Conservation (phyloP, 2,797 vertebrate species). For the Microctenopoma stevenorrisi region DNA sequence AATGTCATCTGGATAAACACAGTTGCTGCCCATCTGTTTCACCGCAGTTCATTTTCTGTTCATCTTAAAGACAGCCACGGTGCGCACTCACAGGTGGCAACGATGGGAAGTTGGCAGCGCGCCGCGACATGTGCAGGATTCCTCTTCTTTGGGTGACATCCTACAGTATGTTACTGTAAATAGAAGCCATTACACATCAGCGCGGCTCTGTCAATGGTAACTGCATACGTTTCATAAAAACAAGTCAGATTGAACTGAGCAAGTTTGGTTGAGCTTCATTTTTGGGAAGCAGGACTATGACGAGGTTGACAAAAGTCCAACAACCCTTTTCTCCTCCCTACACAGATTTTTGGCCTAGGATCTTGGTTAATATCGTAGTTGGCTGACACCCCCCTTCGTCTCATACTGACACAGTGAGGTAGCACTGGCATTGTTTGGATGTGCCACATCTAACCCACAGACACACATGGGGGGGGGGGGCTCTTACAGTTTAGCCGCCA, state of each 20-base stretch:
- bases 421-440: too few relatives aligned
- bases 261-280: neutral
- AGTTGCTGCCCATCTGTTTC: conserved; percentile 53
- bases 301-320: too few relatives aligned
- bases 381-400: too few relatives aligned
- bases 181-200: neutral
- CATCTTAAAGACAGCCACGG: conserved; percentile 42
- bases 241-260: neutral
- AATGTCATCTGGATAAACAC: conserved; percentile 53
- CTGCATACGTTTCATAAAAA: neutral
- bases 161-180: conserved; percentile 3
- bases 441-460: too few relatives aligned
- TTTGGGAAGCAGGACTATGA: neutral
- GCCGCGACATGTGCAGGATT: conserved; percentile 22
- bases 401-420: too few relatives aligned
- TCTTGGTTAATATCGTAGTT: too few relatives aligned
- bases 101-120: conserved; percentile 43
- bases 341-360: too few relatives aligned
- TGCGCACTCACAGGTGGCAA: conserved; percentile 47
- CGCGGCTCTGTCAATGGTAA: conserved; percentile 8
- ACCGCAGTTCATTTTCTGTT: conserved; percentile 29
- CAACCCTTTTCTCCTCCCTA: too few relatives aligned
- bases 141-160: conserved; percentile 1
- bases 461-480: too few relatives aligned
- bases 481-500: too few relatives aligned